phyloP scores from a whole-genome alignment of 2,113 vertebrate genomes.

The Cyphomyrus plagiostoma region DNA sequence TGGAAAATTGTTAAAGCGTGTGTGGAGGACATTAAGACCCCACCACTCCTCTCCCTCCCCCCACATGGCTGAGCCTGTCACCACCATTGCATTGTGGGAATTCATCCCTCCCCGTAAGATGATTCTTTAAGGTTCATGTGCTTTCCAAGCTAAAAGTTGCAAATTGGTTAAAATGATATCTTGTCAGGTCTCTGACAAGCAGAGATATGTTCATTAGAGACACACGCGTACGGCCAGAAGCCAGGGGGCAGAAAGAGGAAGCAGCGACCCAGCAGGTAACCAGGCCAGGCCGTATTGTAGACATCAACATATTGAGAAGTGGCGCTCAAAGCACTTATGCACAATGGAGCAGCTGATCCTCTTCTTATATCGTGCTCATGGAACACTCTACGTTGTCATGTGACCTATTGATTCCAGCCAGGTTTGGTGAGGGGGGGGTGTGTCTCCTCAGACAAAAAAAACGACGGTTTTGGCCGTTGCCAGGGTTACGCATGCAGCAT shows the following conservation, averaged over 20 bases:
- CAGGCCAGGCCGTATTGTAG: neutral
- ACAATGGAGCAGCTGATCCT: neutral
- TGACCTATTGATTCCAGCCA: neutral
- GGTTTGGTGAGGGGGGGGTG: neutral
- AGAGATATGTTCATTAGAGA: conserved; percentile 79
- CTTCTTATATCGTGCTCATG: neutral
- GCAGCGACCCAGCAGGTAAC: neutral
- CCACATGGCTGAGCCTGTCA: conserved; percentile 86
- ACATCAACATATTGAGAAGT: neutral
- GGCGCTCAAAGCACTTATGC: neutral
- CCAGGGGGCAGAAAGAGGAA: neutral
- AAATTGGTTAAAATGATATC: conserved; percentile 83
- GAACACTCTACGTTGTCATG: neutral
- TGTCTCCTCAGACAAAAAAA: conserved; percentile 58
- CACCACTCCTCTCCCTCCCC: conserved; percentile 49
- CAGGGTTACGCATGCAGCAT: conserved; percentile 74
- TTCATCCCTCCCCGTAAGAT: conserved; percentile 96
- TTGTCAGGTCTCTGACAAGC: conserved; percentile 76
- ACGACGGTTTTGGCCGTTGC: conserved; percentile 62
- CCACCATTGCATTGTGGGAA: conserved; percentile 82
- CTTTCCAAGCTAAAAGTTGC: conserved; percentile 84
- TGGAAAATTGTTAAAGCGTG: conserved; percentile 72
- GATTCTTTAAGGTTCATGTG: conserved; percentile 84
- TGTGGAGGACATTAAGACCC: conserved; percentile 80
- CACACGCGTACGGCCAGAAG: conserved; percentile 45